Evolutionary conservation across 2,113 vertebrate genomes (phyloP).

Genomic region (human): GRCh38 chr9:16868001-16868500

Average conservation of each 20-base stretch:
- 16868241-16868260: conserved; percentile 93
- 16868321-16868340: conserved; percentile 86
- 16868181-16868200: conserved; percentile 97
- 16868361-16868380: conserved; percentile 78
- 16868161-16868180: conserved; percentile 90
- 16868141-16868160: conserved; percentile 90
- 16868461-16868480: conserved; percentile 58
- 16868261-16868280: conserved; percentile 90
- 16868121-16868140: conserved; percentile 91
- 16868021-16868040: conserved; percentile 90
- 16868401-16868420: conserved; percentile 65
- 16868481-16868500: conserved; percentile 43
- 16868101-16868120: conserved; percentile 88
- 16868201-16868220: conserved; percentile 97
- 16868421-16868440: conserved; percentile 58
- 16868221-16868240: conserved; percentile 90
- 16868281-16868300: conserved; percentile 90
- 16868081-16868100: conserved; percentile 90
- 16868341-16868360: conserved; percentile 83
- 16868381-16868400: conserved; percentile 68
- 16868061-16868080: conserved; percentile 90
- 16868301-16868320: conserved; percentile 85
- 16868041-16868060: conserved; percentile 88
- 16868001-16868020: conserved; percentile 89
- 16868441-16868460: conserved; percentile 25